These are phyloP conservation scores for Meloidogyne floridensis DNA, from an alignment of 1,140 invertebrate species.

Conservation along the genomic window DNA sequence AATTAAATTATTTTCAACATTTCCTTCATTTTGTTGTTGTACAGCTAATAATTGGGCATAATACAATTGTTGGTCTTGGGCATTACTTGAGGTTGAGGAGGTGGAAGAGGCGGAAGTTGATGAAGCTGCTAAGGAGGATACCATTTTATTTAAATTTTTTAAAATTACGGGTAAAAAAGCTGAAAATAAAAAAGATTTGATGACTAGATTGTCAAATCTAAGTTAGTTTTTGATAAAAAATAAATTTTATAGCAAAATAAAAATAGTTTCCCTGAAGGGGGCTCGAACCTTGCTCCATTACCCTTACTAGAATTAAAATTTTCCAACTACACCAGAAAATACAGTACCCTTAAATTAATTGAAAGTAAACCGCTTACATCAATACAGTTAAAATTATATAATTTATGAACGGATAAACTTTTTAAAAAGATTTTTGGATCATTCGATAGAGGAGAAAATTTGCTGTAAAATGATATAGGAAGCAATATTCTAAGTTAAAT, in stretches of 20 bases:
- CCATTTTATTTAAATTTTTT: background rate
- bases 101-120: background rate
- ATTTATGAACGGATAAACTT: background rate
- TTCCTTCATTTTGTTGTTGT: slow-evolving; percentile 15
- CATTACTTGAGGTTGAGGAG: background rate
- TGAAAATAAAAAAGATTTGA: no score
- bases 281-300: no score
- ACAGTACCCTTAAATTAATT: no score
- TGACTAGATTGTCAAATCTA: no score
- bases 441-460: background rate
- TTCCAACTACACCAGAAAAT: no score
- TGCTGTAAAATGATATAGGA: background rate
- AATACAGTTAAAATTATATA: background rate
- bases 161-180: no score
- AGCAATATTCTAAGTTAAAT: no score
- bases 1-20: background rate
- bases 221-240: no score
- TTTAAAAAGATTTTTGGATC: background rate
- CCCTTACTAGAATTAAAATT: no score
- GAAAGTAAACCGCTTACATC: background rate
- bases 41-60: slow-evolving; percentile 31
- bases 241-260: no score
- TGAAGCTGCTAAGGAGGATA: background rate
- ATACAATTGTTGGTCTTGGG: slow-evolving; percentile 20
- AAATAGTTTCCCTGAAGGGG: no score